Percentiles rank a stretch among this genome's conserved stretches.
Evolutionary conservation across 2,888 invertebrate species (phyloP).

Genomic region (Anthrax anthrax): DNA sequence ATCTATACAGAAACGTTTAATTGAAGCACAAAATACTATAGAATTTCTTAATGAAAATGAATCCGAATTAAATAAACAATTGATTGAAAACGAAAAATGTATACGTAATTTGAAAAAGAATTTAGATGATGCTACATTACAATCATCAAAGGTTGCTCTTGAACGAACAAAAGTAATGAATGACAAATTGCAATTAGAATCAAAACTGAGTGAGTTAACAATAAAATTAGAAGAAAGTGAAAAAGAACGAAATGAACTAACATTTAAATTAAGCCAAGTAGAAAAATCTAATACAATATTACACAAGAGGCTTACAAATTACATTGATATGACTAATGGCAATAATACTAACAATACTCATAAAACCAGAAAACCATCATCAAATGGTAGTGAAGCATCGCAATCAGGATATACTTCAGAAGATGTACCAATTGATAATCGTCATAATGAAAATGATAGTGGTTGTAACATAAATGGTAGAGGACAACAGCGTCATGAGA

Average conservation of each 20-base stretch:
- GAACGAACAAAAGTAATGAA: conserved; percentile 60
- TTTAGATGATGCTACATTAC: conserved; percentile 55
- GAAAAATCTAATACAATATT: conserved; percentile 27
- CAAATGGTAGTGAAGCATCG: conserved; percentile 21
- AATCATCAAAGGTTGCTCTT: conserved; percentile 56
- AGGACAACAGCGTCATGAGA: conserved; percentile 23
- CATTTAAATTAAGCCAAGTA: conserved; percentile 23
- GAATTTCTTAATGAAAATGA: conserved; percentile 34
- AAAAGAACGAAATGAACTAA: conserved; percentile 24
- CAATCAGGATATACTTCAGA: conserved; percentile 38
- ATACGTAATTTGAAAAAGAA: conserved; percentile 47
- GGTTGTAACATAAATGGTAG: conserved; percentile 9
- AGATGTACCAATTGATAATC: conserved; percentile 21
- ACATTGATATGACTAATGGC: conserved; percentile 12
- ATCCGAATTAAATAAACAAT: conserved; percentile 29
- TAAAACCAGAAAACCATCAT: neutral
- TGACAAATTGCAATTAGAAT: conserved; percentile 51
- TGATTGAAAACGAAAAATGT: conserved; percentile 34
- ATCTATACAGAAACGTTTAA: conserved; percentile 34
- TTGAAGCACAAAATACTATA: conserved; percentile 30
- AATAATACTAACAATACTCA: conserved; percentile 3
- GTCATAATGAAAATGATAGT: neutral
- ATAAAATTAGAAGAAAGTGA: conserved; percentile 17
- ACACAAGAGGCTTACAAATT: conserved; percentile 27
- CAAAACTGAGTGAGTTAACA: conserved; percentile 21